Evolutionary conservation across 2,888 invertebrate genomes (phyloP).

Genomic region (Scrobipalpa atriplicella): DNA sequence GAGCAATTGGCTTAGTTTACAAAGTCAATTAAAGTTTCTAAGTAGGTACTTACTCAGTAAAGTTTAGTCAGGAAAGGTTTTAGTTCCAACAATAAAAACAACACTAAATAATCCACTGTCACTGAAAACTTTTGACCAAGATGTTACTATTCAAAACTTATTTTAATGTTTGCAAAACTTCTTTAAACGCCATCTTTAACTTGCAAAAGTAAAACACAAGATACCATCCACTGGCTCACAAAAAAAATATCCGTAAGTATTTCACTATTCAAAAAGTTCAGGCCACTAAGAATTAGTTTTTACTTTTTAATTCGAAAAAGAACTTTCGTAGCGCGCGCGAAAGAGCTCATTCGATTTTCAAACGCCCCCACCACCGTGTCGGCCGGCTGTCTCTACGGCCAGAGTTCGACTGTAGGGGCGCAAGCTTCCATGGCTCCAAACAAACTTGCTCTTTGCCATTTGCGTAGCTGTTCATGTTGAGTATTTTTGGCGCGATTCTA

Average conservation of each 20-base stretch:
- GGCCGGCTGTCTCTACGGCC: constrained; percentile 14
- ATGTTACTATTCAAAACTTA: no score
- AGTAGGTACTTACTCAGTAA: constrained; percentile 14
- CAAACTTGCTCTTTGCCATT: neutral
- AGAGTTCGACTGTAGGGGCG: constrained; percentile 13
- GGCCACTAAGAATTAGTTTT: neutral
- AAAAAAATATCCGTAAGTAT: neutral
- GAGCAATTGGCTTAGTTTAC: neutral
- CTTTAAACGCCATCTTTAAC: neutral
- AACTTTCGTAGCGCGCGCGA: constrained; percentile 16
- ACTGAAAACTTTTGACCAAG: neutral
- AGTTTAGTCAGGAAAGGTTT: constrained; percentile 8
- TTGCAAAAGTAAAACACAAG: neutral
- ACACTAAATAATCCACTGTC: neutral
- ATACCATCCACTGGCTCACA: neutral
- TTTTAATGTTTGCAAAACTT: neutral
- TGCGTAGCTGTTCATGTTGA: neutral
- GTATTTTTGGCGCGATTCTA: neutral
- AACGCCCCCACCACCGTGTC: constrained; percentile 12
- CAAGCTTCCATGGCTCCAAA: neutral
- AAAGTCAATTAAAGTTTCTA: constrained; percentile 11
- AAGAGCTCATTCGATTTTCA: constrained; percentile 5
- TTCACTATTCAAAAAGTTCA: neutral
- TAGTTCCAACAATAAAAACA: neutral
- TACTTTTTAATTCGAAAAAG: neutral